Base-by-base conservation (phyloP, 1,140 invertebrate genomes). In the Orussus abietinus region DNA sequence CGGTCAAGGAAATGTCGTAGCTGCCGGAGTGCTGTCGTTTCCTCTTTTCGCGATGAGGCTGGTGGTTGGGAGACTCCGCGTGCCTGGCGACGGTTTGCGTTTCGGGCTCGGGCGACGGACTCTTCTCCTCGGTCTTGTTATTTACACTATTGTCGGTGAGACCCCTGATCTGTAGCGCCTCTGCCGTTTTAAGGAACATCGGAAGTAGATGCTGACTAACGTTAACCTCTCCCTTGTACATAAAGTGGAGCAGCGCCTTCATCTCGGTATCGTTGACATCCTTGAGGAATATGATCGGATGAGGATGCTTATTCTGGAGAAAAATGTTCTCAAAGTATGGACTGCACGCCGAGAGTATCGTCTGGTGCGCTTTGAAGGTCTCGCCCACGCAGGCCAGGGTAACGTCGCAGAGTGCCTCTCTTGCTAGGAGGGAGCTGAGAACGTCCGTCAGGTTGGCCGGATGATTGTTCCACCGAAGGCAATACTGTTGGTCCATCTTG, bases 271-370 rank as follows among this genome's bases (percentile, higher is more conserved):
- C 85, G 72, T 87, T 81, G 57, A 92, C 86, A 82, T 91, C 88
- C 81, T 88, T 89, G 59, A 92, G 80, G 70, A 90, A 90, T 74
- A 94, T 90, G 62, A 92, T 92, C 31, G 90, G 90, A 77, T 94
- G 90, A 63, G 89, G 88, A 76, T 92, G 89, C 49, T 80, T 82
- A 71, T 92, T 93, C 74, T 90, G 85, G 55, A 92, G 78, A 73
- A 96, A 92, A 73, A 96, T 85, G 69, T 80, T 88, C 78, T 94
- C 90, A 75, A 96, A 95, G 77, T 94, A 95, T 38, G 90, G 88
- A 75, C 90, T 93, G 77, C 91, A 94, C 49, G 92, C 91, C 30
- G 91, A 93, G 36, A 95, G 76, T 70, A 94, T 91, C 41, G 90
- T 90, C 75, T 93, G 90, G 75, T 95, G 92, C 53, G 91, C 91